Conservation (phyloP, 2,888 invertebrate genomes). For the Caenorhabditis imperialis region DNA sequence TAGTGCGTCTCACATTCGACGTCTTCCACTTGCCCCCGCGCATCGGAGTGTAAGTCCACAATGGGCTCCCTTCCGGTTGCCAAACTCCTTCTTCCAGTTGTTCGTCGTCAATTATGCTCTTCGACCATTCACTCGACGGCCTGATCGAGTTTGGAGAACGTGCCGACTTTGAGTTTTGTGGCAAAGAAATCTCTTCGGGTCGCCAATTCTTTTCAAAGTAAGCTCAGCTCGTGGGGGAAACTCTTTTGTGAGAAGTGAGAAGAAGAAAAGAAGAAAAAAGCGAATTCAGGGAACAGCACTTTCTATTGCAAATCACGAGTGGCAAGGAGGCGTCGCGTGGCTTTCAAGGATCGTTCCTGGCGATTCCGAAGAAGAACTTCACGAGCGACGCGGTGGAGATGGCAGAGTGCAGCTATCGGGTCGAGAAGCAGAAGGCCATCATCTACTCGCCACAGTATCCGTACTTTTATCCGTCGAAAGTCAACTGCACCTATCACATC, state of each 20-base stretch:
- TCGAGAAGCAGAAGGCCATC: conserved; percentile 56
- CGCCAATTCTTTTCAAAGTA: conserved; percentile 60
- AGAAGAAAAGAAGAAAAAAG: conserved; percentile 1
- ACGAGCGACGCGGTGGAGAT: conserved; percentile 57
- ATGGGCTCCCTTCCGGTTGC: not conserved
- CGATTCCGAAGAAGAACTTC: conserved; percentile 54
- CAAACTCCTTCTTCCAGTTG: conserved; percentile 39
- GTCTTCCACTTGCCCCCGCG: conserved; percentile 54
- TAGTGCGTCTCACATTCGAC: conserved; percentile 56
- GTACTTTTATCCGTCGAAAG: conserved; percentile 59
- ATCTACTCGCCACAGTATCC: conserved; percentile 62
- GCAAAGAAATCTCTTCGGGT: conserved; percentile 58
- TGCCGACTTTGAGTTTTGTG: conserved; percentile 62
- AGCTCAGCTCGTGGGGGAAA: not conserved
- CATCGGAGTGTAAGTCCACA: conserved; percentile 47
- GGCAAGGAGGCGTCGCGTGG: conserved; percentile 53
- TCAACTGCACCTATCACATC: conserved; percentile 60
- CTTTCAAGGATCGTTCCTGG: conserved; percentile 57
- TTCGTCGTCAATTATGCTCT: conserved; percentile 58
- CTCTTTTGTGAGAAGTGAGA: not conserved
- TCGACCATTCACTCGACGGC: conserved; percentile 61
- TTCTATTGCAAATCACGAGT: conserved; percentile 55
- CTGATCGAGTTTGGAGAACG: conserved; percentile 55
- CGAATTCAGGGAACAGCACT: conserved; percentile 53
- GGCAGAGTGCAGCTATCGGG: conserved; percentile 61